These are phyloP conservation scores for Drosophila borborema DNA, from an alignment of 2,888 invertebrate genomes.

Conservation along the genomic window DNA sequence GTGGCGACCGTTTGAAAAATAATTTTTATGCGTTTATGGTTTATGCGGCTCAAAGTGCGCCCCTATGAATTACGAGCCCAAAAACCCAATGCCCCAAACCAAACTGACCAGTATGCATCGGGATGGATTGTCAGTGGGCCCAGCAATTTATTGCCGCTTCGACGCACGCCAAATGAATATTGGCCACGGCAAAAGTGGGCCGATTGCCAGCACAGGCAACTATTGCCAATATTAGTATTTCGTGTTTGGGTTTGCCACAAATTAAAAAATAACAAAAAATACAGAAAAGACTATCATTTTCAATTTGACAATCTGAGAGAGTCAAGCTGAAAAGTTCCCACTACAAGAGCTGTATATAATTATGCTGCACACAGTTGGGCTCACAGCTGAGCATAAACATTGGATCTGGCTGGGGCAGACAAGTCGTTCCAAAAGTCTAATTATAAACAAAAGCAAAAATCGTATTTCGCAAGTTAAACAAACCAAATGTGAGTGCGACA, in stretches of 20 bases:
- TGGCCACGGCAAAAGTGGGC: slow-evolving; percentile 39
- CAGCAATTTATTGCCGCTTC: slow-evolving; percentile 75
- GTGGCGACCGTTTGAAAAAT: slow-evolving; percentile 65
- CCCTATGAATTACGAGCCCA: slow-evolving; percentile 48
- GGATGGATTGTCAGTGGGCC: slow-evolving; percentile 11
- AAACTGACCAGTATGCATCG: not conserved
- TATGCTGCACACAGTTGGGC: not conserved
- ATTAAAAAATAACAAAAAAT: not conserved
- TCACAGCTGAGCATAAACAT: slow-evolving; percentile 40
- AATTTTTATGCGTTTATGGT: slow-evolving; percentile 75
- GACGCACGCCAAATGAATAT: slow-evolving; percentile 74
- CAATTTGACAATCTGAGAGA: slow-evolving; percentile 48
- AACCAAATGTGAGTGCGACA: slow-evolving; percentile 37
- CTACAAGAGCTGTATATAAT: slow-evolving; percentile 30
- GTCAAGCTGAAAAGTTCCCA: slow-evolving; percentile 41
- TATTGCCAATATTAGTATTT: slow-evolving; percentile 79
- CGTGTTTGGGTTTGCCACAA: slow-evolving; percentile 38
- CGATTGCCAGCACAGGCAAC: slow-evolving; percentile 29
- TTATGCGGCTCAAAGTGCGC: slow-evolving; percentile 61
- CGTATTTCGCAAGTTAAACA: slow-evolving; percentile 60
- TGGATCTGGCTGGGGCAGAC: slow-evolving; percentile 27
- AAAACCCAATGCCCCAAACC: slow-evolving; percentile 1
- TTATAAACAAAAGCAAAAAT: slow-evolving; percentile 60
- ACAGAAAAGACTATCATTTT: slow-evolving; percentile 60
- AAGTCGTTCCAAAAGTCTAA: slow-evolving; percentile 30